These are phyloP conservation scores for Cyprinella venusta DNA, from an alignment of 2,797 vertebrate species.

Conservation along the genomic window DNA sequence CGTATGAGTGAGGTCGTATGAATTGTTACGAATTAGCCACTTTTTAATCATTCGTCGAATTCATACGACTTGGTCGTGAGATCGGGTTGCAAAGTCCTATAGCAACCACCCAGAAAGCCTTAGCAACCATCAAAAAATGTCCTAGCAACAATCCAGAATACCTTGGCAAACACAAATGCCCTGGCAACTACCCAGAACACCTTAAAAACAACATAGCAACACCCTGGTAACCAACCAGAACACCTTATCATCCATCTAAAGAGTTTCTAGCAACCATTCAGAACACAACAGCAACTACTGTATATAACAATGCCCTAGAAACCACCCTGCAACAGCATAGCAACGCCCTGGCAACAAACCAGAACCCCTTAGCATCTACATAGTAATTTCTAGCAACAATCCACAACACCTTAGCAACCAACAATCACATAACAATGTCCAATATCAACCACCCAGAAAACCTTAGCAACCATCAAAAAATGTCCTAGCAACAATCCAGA, in stretches of 20 bases:
- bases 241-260: neutral
- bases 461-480: neutral
- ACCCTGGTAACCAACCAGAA: neutral
- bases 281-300: neutral
- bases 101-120: neutral
- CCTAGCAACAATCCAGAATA: neutral
- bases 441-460: neutral
- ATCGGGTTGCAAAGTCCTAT: too few relatives aligned
- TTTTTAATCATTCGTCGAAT: too few relatives aligned
- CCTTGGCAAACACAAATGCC: neutral
- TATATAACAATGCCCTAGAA: neutral
- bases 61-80: too few relatives aligned
- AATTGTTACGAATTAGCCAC: too few relatives aligned
- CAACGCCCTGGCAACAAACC: neutral
- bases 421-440: neutral
- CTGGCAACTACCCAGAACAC: neutral
- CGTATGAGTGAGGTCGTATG: too few relatives aligned
- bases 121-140: neutral
- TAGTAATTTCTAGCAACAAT: neutral
- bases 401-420: neutral
- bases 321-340: neutral
- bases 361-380: neutral
- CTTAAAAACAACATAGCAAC: neutral
- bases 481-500: neutral
- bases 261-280: neutral